phyloP scores from a whole-genome alignment of 2,888 invertebrate species.

The Caenorhabditis plicata region DNA sequence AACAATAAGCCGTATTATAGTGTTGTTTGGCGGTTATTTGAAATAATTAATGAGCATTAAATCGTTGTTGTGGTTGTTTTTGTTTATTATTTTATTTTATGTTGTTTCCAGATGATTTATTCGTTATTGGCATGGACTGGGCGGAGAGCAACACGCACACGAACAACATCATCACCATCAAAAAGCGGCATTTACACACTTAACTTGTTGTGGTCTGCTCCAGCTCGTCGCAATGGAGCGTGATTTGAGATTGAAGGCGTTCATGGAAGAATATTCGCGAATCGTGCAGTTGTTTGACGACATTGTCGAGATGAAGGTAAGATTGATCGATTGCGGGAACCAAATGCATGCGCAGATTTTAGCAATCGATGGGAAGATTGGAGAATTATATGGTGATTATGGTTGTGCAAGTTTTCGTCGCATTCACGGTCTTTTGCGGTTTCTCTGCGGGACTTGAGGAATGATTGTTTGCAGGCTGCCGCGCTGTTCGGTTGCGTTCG shows the following conservation, averaged over 20 bases:
- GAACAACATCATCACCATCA: too few relatives aligned
- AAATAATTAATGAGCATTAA: too few relatives aligned
- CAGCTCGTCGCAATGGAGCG: conserved; percentile 43
- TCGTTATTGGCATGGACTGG: too few relatives aligned
- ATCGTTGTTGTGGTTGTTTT: too few relatives aligned
- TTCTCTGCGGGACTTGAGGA: not conserved
- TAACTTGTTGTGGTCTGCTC: too few relatives aligned
- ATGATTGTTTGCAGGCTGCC: conserved; percentile 32
- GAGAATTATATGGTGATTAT: conserved; percentile 50
- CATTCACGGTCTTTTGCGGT: conserved; percentile 23
- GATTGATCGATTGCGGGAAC: not conserved
- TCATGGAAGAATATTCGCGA: conserved; percentile 43
- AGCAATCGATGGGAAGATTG: conserved; percentile 43
- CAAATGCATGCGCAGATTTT: not conserved
- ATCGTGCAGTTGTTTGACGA: conserved; percentile 43
- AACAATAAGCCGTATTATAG: too few relatives aligned
- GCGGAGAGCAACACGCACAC: too few relatives aligned
- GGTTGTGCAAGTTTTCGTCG: conserved; percentile 44
- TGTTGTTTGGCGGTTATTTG: too few relatives aligned
- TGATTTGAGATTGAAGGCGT: conserved; percentile 43
- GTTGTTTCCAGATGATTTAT: too few relatives aligned
- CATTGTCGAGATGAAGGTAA: conserved; percentile 42
- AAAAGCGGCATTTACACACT: too few relatives aligned
- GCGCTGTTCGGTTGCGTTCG: conserved; percentile 40
- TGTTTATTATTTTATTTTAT: too few relatives aligned